A percentile compares a stretch with the other conserved stretches of the same genome.
Evolutionary conservation across 64 coral and sea anemone species (phyloP).

Genomic region (Hydrozoanthus tunicans): DNA sequence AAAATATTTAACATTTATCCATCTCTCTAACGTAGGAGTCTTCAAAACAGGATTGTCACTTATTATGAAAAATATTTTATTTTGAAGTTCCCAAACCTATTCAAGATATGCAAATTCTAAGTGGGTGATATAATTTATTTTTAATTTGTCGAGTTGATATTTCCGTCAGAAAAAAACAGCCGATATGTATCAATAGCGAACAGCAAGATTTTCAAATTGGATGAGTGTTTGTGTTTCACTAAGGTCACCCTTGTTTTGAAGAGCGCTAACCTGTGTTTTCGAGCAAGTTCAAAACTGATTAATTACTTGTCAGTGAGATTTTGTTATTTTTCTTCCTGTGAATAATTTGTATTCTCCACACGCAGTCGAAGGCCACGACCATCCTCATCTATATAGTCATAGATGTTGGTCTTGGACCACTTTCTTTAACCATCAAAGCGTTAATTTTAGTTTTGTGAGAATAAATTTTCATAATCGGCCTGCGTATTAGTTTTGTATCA

Average conservation of each 20-base stretch:
- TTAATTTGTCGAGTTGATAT: constrained; percentile 26
- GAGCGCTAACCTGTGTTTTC: neutral
- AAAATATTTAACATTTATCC: no score
- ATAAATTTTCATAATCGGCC: neutral
- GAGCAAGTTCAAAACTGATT: neutral
- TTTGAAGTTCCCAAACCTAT: neutral
- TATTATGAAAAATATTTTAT: neutral
- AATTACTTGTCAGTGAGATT: neutral
- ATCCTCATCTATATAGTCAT: no score
- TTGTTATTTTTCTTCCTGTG: neutral
- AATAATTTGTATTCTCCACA: neutral
- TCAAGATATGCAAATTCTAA: constrained; percentile 3
- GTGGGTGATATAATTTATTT: constrained; percentile 5
- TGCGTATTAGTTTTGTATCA: no score
- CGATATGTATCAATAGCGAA: neutral
- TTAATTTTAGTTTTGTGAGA: neutral
- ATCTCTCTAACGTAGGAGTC: neutral
- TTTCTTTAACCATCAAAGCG: neutral
- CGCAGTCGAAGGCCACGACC: neutral
- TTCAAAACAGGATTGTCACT: neutral
- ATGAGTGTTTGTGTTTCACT: neutral
- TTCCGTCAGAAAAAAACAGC: constrained; percentile 15
- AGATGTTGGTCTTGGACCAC: no score
- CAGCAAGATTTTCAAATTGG: neutral
- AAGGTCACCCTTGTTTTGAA: constrained; percentile 22